A percentile compares a stretch with the other conserved stretches of the same genome.
Evolutionary conservation across 2,888 invertebrate species (phyloP).

Genomic region (Eupithecia dodoneata): DNA sequence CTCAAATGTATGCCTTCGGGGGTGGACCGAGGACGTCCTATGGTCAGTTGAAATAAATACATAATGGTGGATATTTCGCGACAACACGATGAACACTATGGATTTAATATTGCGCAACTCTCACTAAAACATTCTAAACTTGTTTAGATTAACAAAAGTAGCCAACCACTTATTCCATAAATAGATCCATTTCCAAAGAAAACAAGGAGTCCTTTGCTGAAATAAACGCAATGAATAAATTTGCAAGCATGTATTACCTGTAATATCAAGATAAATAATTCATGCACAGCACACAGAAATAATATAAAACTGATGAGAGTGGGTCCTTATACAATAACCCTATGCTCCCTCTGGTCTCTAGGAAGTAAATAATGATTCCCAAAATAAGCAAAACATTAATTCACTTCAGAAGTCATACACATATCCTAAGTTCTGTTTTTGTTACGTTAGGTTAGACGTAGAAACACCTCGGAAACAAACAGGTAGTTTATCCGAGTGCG

Average conservation of each 20-base stretch:
- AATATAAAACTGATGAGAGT: not conserved
- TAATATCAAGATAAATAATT: not conserved
- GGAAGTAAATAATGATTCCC: not conserved
- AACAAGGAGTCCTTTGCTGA: not conserved
- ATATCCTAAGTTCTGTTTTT: not conserved
- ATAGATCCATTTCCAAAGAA: not conserved
- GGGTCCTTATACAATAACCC: not conserved
- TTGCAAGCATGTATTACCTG: not conserved
- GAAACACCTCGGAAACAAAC: conserved; percentile 8
- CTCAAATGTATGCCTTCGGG: not conserved
- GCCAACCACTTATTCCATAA: not conserved
- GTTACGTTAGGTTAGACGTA: not conserved
- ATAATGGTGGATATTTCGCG: not conserved
- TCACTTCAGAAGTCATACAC: not conserved
- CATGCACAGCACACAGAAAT: not conserved
- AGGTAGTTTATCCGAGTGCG: not conserved
- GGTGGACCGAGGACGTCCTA: not conserved
- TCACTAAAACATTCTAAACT: not conserved
- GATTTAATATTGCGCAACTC: not conserved
- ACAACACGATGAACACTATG: not conserved
- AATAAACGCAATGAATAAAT: too few relatives aligned
- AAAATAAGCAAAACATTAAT: not conserved
- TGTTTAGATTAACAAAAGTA: too few relatives aligned
- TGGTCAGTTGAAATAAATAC: not conserved
- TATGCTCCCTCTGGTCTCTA: not conserved